A percentile compares a stretch with the other conserved stretches of the same genome.
Evolutionary conservation across 2,888 invertebrate species (phyloP).

Genomic region (Cancer borealis): DNA sequence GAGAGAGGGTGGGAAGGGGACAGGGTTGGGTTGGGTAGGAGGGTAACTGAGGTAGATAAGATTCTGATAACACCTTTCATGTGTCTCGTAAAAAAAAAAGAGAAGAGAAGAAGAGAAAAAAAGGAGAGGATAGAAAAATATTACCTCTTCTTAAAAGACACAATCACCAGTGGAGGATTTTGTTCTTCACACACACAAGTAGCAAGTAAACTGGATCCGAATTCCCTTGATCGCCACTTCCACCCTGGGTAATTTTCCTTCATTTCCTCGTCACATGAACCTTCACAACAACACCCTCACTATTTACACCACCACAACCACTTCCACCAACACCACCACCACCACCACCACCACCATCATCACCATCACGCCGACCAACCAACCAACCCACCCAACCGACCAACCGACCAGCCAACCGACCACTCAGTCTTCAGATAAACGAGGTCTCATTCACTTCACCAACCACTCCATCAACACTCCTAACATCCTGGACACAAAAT

Average conservation of each 20-base stretch:
- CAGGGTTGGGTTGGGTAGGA: not conserved
- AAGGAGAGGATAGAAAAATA: not conserved
- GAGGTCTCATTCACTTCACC: not conserved
- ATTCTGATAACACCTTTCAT: constrained; percentile 13
- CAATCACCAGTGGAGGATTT: constrained; percentile 24
- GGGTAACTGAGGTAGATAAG: constrained; percentile 35
- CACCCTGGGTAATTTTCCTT: not conserved
- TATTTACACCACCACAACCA: not conserved
- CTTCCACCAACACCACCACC: not conserved
- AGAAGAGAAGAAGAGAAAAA: not conserved
- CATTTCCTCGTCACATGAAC: not conserved
- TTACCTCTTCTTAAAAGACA: not conserved
- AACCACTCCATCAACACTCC: not conserved
- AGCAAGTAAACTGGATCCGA: constrained; percentile 30
- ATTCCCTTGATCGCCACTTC: constrained; percentile 22
- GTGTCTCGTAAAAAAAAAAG: not conserved
- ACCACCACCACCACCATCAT: not conserved
- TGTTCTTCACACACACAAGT: constrained; percentile 35
- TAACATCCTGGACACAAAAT: not conserved
- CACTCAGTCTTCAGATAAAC: not conserved
- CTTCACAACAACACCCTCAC: not conserved
- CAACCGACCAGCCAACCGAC: not conserved
- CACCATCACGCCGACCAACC: not conserved
- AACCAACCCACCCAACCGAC: not conserved
- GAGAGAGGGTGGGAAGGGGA: not conserved